Conservation (phyloP, 2,888 invertebrate species). For the Eupithecia inturbata region DNA sequence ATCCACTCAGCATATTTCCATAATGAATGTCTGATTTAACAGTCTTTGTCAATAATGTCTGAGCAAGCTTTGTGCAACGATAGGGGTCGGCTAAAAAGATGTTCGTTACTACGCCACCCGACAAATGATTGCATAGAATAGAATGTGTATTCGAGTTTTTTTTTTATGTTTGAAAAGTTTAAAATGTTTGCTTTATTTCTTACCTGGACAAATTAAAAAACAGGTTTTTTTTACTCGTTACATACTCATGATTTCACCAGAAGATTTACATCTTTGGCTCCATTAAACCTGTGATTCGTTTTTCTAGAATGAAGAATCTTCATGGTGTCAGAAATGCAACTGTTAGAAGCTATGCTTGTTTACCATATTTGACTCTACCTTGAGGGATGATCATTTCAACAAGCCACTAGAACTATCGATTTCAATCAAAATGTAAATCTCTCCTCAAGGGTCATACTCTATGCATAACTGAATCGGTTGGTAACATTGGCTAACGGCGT, state of each 20-base stretch:
- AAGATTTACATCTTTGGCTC: no score
- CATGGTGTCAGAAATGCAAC: background rate
- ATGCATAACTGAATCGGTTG: constrained; percentile 22
- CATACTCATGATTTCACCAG: no score
- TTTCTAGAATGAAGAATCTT: no score
- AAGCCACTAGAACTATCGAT: constrained; percentile 35
- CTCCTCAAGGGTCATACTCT: constrained; percentile 28
- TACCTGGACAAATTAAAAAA: no score
- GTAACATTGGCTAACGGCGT: constrained; percentile 10
- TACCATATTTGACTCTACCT: background rate
- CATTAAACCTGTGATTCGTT: no score
- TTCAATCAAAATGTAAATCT: constrained; percentile 41
- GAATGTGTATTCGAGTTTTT: no score
- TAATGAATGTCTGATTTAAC: constrained; percentile 20
- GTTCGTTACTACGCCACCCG: background rate
- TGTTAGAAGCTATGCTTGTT: background rate
- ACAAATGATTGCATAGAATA: background rate
- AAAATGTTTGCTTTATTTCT: no score
- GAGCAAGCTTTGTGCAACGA: background rate
- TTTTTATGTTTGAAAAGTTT: no score
- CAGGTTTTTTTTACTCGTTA: no score
- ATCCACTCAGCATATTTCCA: constrained; percentile 30
- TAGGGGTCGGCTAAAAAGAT: background rate
- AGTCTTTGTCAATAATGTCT: constrained; percentile 4
- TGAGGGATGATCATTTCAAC: constrained; percentile 18